Conservation (phyloP, 2,888 invertebrate genomes). For the Melikaiella ostensackeni region DNA sequence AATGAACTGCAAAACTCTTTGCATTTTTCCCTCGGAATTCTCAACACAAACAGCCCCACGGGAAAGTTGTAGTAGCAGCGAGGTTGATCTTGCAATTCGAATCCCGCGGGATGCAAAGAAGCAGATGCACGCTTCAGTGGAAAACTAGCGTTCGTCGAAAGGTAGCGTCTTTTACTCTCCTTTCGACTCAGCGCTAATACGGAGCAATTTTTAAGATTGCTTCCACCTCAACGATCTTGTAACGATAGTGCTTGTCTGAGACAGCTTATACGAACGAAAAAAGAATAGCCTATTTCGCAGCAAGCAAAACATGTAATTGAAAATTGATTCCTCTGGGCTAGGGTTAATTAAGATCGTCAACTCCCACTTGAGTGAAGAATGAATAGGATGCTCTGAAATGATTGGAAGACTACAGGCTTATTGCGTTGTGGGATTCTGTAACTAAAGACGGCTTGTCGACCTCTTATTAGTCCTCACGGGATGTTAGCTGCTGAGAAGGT, state of each 20-base stretch:
- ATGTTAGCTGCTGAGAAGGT: conserved; percentile 11
- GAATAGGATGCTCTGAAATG: conserved; percentile 1
- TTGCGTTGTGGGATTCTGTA: background rate
- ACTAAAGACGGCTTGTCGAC: conserved; percentile 1
- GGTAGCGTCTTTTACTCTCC: conserved; percentile 53
- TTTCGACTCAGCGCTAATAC: conserved; percentile 49
- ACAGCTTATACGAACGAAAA: background rate
- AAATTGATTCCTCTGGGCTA: no score
- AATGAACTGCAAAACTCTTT: conserved; percentile 36
- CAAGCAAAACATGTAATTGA: background rate
- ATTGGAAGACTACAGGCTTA: background rate
- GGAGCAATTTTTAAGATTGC: conserved; percentile 71
- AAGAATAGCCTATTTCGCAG: background rate
- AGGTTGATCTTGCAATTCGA: conserved; percentile 60
- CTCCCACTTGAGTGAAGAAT: background rate
- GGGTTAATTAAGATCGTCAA: no score
- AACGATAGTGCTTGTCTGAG: background rate
- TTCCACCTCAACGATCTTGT: conserved; percentile 52
- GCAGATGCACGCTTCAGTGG: conserved; percentile 55
- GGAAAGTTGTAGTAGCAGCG: conserved; percentile 41
- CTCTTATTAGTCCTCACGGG: conserved; percentile 14
- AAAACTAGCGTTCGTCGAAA: conserved; percentile 54
- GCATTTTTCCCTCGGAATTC: background rate
- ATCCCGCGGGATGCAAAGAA: conserved; percentile 52
- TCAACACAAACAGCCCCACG: conserved; percentile 15